phyloP scores from a whole-genome alignment of 2,113 vertebrate genomes.

The Ailuropoda melanoleuca region DNA sequence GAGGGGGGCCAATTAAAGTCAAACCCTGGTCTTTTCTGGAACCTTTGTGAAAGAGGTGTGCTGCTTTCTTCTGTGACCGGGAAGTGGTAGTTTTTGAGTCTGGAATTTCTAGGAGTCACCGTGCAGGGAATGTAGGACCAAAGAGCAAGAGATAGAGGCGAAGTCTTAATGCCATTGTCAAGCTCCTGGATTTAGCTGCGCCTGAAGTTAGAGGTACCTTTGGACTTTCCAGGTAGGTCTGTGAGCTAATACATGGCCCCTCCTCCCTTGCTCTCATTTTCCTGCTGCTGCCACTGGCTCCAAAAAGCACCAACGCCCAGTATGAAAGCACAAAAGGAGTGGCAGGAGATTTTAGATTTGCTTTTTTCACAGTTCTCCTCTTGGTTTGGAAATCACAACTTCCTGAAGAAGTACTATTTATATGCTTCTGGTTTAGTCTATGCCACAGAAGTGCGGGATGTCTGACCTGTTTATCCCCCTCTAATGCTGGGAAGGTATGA shows the following conservation, averaged over 20 bases:
- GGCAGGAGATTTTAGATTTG: neutral
- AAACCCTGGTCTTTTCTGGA: neutral
- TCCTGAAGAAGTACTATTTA: neutral
- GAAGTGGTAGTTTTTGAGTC: neutral
- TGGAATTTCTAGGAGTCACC: neutral
- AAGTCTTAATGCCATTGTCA: neutral
- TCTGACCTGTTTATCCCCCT: neutral
- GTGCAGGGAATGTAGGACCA: neutral
- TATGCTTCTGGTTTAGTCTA: neutral
- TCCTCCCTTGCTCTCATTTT: neutral
- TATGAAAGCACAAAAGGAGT: neutral
- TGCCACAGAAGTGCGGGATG: neutral
- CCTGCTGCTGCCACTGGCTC: neutral
- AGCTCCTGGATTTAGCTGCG: neutral
- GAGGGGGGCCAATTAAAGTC: neutral
- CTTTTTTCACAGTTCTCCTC: neutral
- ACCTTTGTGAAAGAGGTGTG: neutral
- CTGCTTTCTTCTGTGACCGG: neutral
- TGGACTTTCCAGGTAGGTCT: neutral
- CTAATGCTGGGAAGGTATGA: neutral
- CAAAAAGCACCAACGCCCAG: neutral
- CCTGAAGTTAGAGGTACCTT: neutral
- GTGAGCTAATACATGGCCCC: neutral
- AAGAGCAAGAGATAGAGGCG: neutral
- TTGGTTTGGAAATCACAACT: constrained; percentile 27